These are phyloP conservation scores for Pterocles orientalis DNA, from an alignment of 2,113 vertebrate genomes.

Conservation along the genomic window DNA sequence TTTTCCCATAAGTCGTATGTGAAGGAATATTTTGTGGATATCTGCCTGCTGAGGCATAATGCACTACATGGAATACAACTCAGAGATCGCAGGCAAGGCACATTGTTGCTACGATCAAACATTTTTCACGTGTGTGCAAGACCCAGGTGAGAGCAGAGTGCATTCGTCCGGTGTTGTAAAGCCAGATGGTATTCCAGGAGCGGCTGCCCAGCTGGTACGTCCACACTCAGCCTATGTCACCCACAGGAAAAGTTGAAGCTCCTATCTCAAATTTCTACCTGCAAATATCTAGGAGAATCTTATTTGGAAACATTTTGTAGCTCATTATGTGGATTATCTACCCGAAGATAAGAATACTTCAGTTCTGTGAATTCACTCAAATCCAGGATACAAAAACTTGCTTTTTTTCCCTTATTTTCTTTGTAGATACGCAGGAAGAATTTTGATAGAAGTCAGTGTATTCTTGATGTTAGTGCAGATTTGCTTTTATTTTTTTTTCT, in stretches of 20 bases:
- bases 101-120: neutral
- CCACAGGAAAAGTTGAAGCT: neutral
- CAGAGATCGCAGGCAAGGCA: fast-evolving
- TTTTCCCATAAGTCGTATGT: neutral
- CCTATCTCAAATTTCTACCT: neutral
- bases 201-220: neutral
- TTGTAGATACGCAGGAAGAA: neutral
- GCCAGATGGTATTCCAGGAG: neutral
- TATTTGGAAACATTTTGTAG: neutral
- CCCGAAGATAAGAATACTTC: neutral
- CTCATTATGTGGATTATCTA: neutral
- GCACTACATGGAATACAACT: neutral
- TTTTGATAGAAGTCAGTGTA: neutral
- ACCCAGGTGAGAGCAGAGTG: neutral
- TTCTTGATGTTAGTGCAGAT: neutral
- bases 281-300: neutral
- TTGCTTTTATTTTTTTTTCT: neutral
- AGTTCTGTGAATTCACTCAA: neutral
- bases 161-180: neutral
- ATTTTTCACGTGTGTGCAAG: neutral
- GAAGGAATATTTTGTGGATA: neutral
- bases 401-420: neutral
- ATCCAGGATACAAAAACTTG: neutral
- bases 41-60: neutral
- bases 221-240: fast-evolving